Percentiles rank a stretch among this genome's conserved stretches.
These are phyloP conservation scores for Artibeus jamaicensis DNA, from an alignment of 2,797 vertebrate species.

Conservation along the genomic window DNA sequence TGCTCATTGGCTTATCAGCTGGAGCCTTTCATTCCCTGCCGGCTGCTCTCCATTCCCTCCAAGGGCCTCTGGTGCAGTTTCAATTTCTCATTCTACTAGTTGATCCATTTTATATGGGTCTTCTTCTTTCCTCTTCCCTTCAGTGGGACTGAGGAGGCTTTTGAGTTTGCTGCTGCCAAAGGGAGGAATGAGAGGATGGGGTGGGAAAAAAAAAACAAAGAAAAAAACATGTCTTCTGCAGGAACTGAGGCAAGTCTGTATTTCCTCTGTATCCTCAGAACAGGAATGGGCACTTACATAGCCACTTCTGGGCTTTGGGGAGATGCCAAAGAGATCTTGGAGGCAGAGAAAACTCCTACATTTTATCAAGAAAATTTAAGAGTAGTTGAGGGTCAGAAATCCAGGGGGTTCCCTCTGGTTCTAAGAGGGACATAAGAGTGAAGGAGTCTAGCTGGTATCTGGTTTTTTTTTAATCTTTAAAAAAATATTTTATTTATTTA, in stretches of 20 bases:
- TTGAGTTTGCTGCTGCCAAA: neutral
- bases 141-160: neutral
- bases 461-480: too few relatives aligned
- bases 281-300: neutral
- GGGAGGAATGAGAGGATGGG: neutral
- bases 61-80: neutral
- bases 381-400: neutral
- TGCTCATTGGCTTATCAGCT: constrained; percentile 50
- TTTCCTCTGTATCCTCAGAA: neutral
- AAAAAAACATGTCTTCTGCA: neutral
- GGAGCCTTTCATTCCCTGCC: constrained; percentile 29
- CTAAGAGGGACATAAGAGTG: neutral
- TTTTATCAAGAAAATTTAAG: constrained; percentile 17
- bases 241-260: neutral
- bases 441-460: neutral
- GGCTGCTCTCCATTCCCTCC: neutral
- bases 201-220: neutral
- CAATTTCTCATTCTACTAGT: constrained; percentile 29
- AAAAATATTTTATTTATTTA: too few relatives aligned
- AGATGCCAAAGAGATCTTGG: neutral
- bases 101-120: constrained; percentile 53
- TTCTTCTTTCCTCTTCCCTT: constrained; percentile 34
- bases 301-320: neutral
- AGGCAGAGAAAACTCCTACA: neutral
- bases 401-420: neutral